Conservation (phyloP, 1,140 invertebrate genomes). For the Pantala flavescens region DNA sequence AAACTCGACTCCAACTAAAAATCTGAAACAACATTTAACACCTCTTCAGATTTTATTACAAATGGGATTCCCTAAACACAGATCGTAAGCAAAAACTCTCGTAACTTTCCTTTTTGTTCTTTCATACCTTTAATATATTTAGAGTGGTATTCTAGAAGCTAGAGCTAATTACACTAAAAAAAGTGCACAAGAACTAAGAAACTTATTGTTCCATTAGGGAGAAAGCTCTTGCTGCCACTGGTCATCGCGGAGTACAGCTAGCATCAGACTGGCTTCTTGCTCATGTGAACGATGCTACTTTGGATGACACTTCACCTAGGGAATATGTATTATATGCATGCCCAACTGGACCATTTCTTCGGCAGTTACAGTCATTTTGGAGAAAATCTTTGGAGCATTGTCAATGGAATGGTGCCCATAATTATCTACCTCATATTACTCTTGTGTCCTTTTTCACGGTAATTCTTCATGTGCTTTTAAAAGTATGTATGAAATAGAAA, state of each 20-base stretch:
- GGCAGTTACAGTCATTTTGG: constrained; percentile 67
- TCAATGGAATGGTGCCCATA: constrained; percentile 81
- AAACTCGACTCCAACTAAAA: constrained; percentile 53
- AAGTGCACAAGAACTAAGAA: too few relatives aligned
- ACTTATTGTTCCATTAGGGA: constrained; percentile 45
- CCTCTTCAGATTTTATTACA: constrained; percentile 70
- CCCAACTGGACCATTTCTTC: constrained; percentile 60
- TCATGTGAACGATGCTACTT: constrained; percentile 69
- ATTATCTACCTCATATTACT: constrained; percentile 80
- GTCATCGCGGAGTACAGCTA: constrained; percentile 70
- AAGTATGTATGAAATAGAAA: background rate
- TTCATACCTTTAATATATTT: too few relatives aligned
- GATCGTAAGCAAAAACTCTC: constrained; percentile 54
- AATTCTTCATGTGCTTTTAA: constrained; percentile 22
- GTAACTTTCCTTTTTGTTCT: background rate
- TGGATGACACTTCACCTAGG: constrained; percentile 61
- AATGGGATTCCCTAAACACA: constrained; percentile 75
- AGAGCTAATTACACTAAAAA: too few relatives aligned
- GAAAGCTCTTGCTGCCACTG: constrained; percentile 82
- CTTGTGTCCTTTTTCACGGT: constrained; percentile 82
- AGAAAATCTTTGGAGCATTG: constrained; percentile 58
- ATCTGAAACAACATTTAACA: constrained; percentile 58
- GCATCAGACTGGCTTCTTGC: constrained; percentile 83
- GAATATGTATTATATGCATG: constrained; percentile 80
- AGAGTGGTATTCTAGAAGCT: too few relatives aligned